A percentile compares a stretch with the other conserved stretches of the same genome.
Conservation (phyloP, 2,113 vertebrate genomes). For the Grantiella picta region DNA sequence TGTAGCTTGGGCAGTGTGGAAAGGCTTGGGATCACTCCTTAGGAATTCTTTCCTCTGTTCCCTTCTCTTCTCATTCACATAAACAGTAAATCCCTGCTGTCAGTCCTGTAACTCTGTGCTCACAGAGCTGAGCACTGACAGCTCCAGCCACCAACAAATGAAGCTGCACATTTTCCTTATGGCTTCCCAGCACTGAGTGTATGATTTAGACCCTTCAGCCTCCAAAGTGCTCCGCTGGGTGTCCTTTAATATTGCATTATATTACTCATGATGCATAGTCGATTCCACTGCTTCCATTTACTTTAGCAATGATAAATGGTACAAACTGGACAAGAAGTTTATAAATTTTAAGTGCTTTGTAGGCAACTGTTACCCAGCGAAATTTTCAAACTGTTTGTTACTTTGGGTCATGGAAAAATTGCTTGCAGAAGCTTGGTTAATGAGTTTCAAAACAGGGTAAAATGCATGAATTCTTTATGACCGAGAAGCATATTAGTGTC, state of each 20-base stretch:
- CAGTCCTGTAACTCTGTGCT: background rate
- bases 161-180: conserved; percentile 22
- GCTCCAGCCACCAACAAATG: conserved; percentile 12
- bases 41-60: conserved; percentile 33
- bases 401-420: conserved; percentile 8
- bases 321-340: conserved; percentile 14
- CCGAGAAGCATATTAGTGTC: background rate
- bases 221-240: conserved; percentile 57
- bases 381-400: conserved; percentile 23
- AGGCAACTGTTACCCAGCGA: conserved; percentile 43
- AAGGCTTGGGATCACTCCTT: background rate
- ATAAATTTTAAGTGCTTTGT: conserved; percentile 51
- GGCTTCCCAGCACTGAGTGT: conserved; percentile 20
- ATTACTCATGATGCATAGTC: conserved; percentile 54
- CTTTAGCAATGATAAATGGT: conserved; percentile 62
- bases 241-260: conserved; percentile 60
- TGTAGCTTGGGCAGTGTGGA: background rate
- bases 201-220: conserved; percentile 52
- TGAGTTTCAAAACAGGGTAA: conserved; percentile 19
- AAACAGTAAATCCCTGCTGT: background rate
- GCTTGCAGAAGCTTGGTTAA: conserved; percentile 17
- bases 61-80: background rate
- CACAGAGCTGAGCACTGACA: background rate
- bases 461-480: conserved; percentile 39
- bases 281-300: conserved; percentile 59